Percentiles rank a stretch among this genome's conserved stretches.
phyloP scores from a whole-genome alignment of 2,888 invertebrate species.

The Molorchus minor region DNA sequence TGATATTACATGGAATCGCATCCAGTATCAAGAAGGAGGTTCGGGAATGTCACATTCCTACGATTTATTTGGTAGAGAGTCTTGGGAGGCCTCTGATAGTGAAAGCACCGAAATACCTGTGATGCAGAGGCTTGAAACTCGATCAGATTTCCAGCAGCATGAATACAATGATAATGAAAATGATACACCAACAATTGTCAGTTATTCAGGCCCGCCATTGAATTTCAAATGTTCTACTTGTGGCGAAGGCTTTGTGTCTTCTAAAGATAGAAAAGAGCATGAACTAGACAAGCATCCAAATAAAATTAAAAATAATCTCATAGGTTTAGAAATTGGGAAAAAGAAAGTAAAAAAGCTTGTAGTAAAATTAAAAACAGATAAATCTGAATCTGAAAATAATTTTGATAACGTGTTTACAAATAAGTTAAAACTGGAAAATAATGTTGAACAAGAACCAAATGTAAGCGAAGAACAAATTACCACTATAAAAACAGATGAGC shows the following conservation, averaged over 20 bases:
- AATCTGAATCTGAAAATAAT: conserved; percentile 56
- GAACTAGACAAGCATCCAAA: conserved; percentile 67
- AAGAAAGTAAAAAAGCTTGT: conserved; percentile 56
- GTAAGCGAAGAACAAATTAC: conserved; percentile 27
- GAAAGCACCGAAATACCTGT: conserved; percentile 64
- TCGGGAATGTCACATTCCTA: conserved; percentile 67
- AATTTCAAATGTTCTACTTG: conserved; percentile 70
- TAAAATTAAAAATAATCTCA: conserved; percentile 49
- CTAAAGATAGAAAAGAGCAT: conserved; percentile 73
- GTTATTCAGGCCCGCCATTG: conserved; percentile 59
- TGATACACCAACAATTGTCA: conserved; percentile 51
- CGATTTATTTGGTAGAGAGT: conserved; percentile 73
- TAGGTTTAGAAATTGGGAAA: conserved; percentile 51
- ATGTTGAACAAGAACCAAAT: conserved; percentile 55
- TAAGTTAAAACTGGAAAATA: conserved; percentile 54
- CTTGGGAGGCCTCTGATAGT: conserved; percentile 75
- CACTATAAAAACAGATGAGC: conserved; percentile 35
- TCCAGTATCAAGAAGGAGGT: conserved; percentile 70
- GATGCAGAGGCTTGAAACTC: conserved; percentile 23
- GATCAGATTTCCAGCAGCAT: conserved; percentile 22
- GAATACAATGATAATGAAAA: conserved; percentile 34
- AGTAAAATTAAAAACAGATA: conserved; percentile 54
- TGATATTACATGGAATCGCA: conserved; percentile 80
- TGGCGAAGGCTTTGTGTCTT: conserved; percentile 67
- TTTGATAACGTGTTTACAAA: conserved; percentile 61